Conservation (phyloP, 2,113 vertebrate species). For the Ictidomys tridecemlineatus region DNA sequence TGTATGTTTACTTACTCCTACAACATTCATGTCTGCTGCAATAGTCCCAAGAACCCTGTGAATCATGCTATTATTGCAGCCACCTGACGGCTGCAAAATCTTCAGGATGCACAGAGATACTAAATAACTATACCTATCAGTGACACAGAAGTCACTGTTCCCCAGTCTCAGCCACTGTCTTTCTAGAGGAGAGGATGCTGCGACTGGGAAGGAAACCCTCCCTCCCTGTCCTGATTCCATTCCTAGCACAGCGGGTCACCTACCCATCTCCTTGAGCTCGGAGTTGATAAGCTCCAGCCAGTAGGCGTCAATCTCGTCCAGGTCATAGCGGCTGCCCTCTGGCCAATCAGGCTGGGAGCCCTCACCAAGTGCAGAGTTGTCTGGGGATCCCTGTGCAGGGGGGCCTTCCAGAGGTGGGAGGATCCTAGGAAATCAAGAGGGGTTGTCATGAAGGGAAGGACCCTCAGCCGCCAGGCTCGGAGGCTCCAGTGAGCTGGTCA, state of each 20-base stretch:
- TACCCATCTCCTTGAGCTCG: slow-evolving; percentile 97
- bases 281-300: slow-evolving; percentile 96
- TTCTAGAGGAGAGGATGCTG: neutral
- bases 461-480: neutral
- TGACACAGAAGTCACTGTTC: neutral
- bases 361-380: slow-evolving; percentile 86
- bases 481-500: neutral
- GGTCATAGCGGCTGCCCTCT: slow-evolving; percentile 94
- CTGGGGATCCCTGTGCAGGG: slow-evolving; percentile 71
- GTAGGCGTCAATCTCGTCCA: slow-evolving; percentile 96
- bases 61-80: neutral
- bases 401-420: slow-evolving; percentile 87
- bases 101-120: neutral
- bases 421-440: slow-evolving; percentile 83
- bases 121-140: neutral
- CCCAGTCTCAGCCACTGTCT: neutral
- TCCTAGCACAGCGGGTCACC: neutral
- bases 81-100: neutral
- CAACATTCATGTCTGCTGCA: neutral
- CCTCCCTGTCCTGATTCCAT: neutral
- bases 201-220: neutral
- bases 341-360: slow-evolving; percentile 87
- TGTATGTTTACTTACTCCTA: neutral
- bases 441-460: neutral
- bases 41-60: neutral